A percentile compares a stretch with the other conserved stretches of the same genome.
Evolutionary conservation across 2,113 vertebrate species (phyloP).

Genomic region (Crypturellus undulatus): DNA sequence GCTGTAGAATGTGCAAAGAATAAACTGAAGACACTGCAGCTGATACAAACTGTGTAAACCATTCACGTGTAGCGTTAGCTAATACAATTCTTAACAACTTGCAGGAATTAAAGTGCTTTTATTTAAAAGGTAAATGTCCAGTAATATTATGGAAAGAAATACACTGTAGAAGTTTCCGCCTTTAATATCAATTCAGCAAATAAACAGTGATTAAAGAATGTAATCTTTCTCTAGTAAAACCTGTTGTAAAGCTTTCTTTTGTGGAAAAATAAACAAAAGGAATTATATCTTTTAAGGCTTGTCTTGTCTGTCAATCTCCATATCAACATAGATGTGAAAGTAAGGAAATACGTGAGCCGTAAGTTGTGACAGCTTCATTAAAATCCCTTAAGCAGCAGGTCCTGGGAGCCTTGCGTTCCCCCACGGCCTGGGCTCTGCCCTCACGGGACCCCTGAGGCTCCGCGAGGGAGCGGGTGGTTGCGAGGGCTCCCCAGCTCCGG

Average conservation of each 20-base stretch:
- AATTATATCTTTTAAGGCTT: background rate
- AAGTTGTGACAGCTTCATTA: background rate
- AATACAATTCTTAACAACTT: background rate
- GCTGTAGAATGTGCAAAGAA: background rate
- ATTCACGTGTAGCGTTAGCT: background rate
- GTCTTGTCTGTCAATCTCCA: background rate
- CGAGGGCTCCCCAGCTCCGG: background rate
- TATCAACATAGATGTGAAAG: background rate
- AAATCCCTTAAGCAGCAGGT: background rate
- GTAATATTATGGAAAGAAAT: constrained; percentile 26
- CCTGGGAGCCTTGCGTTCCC: background rate
- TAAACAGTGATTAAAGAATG: constrained; percentile 55
- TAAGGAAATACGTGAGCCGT: background rate
- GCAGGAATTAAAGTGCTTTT: constrained; percentile 36
- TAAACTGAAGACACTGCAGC: background rate
- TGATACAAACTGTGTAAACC: background rate
- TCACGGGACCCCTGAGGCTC: background rate
- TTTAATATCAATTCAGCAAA: constrained; percentile 2
- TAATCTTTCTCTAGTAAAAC: constrained; percentile 18
- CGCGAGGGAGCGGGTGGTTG: rapidly evolving
- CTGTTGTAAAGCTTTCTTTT: constrained; percentile 52
- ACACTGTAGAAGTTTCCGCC: constrained; percentile 10
- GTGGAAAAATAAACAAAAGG: constrained; percentile 53
- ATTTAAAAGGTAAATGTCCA: constrained; percentile 42
- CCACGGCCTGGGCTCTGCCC: background rate